Base-by-base conservation (phyloP, 2,113 vertebrate genomes). In the Nerophis lumbriciformis region DNA sequence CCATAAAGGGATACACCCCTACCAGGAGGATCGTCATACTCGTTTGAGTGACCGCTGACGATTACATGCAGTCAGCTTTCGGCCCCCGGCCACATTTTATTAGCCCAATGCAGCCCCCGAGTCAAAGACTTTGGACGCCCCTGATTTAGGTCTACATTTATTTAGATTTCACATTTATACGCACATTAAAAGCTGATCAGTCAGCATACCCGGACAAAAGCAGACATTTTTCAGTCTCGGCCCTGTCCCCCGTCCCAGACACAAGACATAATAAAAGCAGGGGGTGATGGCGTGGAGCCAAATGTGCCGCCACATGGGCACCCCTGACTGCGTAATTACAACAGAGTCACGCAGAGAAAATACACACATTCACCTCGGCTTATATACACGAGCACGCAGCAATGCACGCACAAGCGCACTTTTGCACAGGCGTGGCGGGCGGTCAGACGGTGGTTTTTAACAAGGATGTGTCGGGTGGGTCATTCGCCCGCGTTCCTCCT, bases 211-310 rank as follows among this genome's bases (percentile, higher is more conserved):
- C 63, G 63, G 44, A 74, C 57, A 69, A 59, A 72, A 53, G 38
- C 65, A 61, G 67, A 48, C 60, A 55, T 53, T 72, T 79, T 81
- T 68, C 28, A 47, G 60, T 42, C 6, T 39, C 38, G 16, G 8
- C 49, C 68, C 61, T 21, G 54, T 15, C 44, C 8, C 5, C 37
- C 8, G 39, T 50, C n/a, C 53, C 51, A 54, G 66, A 57, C 79
- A 73, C 48, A 53, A 82, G 80, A 79, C 79, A 61, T 69, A 83
- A 81, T 85, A 83, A 88, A 87, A 87, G 8, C 14, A 70, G 60
- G 68, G 74, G 42, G 67, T 68, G 65, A 80, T 80, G 76, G 81
- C 61, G 0, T 9, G 11, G 55, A 35, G 77, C 82, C 84, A 82
- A 77, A 59, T 19, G 76, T 65, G 70, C 51, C 11, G 54, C 66